Percentiles rank a stretch among this genome's conserved stretches.
These are phyloP conservation scores for Mormyrus lacerda DNA, from an alignment of 2,113 vertebrate genomes.

Conservation along the genomic window DNA sequence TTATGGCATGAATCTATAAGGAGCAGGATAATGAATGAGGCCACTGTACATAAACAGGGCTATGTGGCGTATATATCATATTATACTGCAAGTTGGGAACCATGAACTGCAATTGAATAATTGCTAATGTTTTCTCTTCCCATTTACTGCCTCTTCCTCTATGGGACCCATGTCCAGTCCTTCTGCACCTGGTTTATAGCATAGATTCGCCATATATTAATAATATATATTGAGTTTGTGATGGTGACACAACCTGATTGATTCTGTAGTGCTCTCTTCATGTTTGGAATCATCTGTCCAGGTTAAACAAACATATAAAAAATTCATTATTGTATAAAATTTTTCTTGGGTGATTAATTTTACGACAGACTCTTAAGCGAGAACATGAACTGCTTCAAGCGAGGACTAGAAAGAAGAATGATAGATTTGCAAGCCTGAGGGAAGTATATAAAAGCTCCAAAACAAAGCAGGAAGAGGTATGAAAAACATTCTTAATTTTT, in stretches of 20 bases:
- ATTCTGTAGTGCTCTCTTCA: conserved; percentile 79
- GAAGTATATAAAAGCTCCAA: conserved; percentile 65
- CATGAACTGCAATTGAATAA: conserved; percentile 83
- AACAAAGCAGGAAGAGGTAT: conserved; percentile 72
- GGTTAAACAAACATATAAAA: conserved; percentile 94
- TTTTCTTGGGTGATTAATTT: conserved; percentile 98
- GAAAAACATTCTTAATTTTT: not conserved
- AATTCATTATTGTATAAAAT: conserved; percentile 98
- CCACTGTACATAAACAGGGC: conserved; percentile 42
- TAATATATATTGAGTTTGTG: conserved; percentile 92
- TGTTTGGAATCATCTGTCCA: conserved; percentile 82
- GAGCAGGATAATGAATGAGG: conserved; percentile 41
- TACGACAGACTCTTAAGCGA: conserved; percentile 91
- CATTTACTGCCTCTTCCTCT: conserved; percentile 77
- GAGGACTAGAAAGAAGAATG: conserved; percentile 76
- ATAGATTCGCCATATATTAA: conserved; percentile 90
- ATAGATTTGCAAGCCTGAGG: conserved; percentile 73
- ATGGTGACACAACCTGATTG: conserved; percentile 87
- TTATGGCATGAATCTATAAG: conserved; percentile 42
- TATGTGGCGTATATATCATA: conserved; percentile 38
- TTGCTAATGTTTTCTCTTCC: conserved; percentile 82
- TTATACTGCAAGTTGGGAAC: conserved; percentile 67
- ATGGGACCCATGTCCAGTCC: conserved; percentile 72
- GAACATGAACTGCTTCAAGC: conserved; percentile 86
- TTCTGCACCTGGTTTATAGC: conserved; percentile 73